These are phyloP conservation scores for Gonatopus flavifemur DNA, from an alignment of 1,140 invertebrate species.

Conservation along the genomic window DNA sequence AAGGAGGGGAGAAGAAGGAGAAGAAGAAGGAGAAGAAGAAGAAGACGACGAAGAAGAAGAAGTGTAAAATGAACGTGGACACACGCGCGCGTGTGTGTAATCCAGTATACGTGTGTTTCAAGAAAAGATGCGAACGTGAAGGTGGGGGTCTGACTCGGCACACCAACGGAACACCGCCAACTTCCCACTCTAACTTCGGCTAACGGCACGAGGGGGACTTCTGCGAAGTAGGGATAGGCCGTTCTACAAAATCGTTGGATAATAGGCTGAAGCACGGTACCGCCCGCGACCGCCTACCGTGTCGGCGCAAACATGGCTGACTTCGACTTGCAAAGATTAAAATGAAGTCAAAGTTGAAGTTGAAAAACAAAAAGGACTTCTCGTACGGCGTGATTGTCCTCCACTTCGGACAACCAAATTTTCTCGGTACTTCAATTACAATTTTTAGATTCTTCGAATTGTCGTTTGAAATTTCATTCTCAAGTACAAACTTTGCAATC, in stretches of 20 bases:
- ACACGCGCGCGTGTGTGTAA: too few species aligned
- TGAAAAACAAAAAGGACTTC: too few species aligned
- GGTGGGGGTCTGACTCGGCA: conserved; percentile 32
- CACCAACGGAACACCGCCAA: conserved; percentile 40
- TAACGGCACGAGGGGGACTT: conserved; percentile 2
- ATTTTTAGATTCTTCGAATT: too few species aligned
- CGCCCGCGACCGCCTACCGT: conserved; percentile 51
- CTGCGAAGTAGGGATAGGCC: conserved; percentile 34
- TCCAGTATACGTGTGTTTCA: too few species aligned
- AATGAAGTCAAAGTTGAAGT: too few species aligned
- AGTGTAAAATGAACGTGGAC: conserved; percentile 18
- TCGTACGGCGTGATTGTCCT: too few species aligned
- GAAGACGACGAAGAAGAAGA: conserved; percentile 16
- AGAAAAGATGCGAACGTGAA: neutral
- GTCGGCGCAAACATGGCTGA: conserved; percentile 59
- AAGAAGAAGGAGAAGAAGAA: conserved; percentile 1
- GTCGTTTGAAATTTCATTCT: neutral
- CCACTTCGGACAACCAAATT: too few species aligned
- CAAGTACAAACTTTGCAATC: too few species aligned
- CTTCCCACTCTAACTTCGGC: conserved; percentile 25
- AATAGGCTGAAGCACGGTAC: conserved; percentile 29
- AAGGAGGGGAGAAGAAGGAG: neutral
- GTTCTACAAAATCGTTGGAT: conserved; percentile 49
- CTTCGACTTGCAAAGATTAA: too few species aligned
- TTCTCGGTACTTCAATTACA: too few species aligned